Conservation (phyloP, 1,140 invertebrate genomes). For the Hyles vespertilio region DNA sequence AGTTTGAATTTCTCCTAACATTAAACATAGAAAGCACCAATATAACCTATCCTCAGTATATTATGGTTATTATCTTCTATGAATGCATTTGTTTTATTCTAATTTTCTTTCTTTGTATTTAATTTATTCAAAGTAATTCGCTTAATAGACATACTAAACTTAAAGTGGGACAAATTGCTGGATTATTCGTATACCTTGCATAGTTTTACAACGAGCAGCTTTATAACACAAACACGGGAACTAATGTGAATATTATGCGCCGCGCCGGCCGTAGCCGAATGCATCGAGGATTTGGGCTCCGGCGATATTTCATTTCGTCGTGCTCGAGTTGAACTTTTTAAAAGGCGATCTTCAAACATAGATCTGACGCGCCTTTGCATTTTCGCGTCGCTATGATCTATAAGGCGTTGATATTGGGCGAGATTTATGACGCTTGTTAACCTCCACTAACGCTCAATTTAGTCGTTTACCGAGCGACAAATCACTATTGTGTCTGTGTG, state of each 20-base stretch:
- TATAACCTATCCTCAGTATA: neutral
- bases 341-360: slow-evolving; percentile 29
- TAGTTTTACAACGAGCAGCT: neutral
- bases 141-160: neutral
- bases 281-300: slow-evolving; percentile 16
- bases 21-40: neutral
- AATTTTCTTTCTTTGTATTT: neutral
- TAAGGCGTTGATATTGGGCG: slow-evolving; percentile 9
- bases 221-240: slow-evolving; percentile 20
- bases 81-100: neutral
- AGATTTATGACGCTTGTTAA: slow-evolving; percentile 9
- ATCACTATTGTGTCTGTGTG: slow-evolving; percentile 16
- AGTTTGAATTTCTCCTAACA: too few species aligned
- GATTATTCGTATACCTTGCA: neutral
- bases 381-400: slow-evolving; percentile 34
- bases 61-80: slow-evolving; percentile 1
- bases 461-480: neutral
- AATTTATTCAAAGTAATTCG: neutral
- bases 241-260: slow-evolving; percentile 35
- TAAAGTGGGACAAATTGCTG: neutral
- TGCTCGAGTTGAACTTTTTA: slow-evolving; percentile 35
- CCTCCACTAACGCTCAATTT: neutral
- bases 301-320: slow-evolving; percentile 46
- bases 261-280: slow-evolving; percentile 20
- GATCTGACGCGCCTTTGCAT: slow-evolving; percentile 21